Base-by-base conservation (phyloP, 2,888 invertebrate genomes). In the Cheilosia vernalis region DNA sequence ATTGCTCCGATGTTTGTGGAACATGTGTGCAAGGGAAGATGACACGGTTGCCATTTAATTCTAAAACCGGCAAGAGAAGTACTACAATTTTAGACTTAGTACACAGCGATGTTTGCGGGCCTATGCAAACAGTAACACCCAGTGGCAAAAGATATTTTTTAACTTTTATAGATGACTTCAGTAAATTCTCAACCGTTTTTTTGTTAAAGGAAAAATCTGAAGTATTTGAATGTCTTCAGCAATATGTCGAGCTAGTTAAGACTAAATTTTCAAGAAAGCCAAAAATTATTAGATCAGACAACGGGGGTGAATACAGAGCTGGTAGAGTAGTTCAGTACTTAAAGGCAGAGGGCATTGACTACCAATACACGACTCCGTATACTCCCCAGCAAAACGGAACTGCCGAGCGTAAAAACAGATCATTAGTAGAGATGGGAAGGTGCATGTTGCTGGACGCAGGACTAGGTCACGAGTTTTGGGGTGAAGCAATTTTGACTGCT, bases 371-470 rank as follows among this genome's bases (percentile, higher is more conserved):
- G 30, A 30, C 30, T 30, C 40, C 58, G 37, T 80, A 80, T 44
- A 80, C 73, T 30, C 73, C 80, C n/a, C 80, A 73, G 30, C 80
- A 80, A 53, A 80, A 80, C 13, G 73, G 81, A 3, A 74, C 74
- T 9, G 55, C 74, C 4, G 74, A 81, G 24, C 64, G 74, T 21
- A 47, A 61, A 21, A 81, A 74, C 17, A 40, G 67, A 13, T 74
- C 74, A 2, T 27, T 74, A 13, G 49, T 89, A 13, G 88, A 89
- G 42, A 80, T 82, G 51, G 88, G 89, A 5, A 76, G 88, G 27
- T 80, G 87, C 13, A 88, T 90, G 86, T 33, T 90, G 19, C 55
- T 82, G 0, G 67, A 88, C 27, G 63, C 87, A 27, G 77, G 66
- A 7, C 40, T 89, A 5, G 88, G 27, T 88, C 89, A 73, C 51